phyloP scores from a whole-genome alignment of 2,888 invertebrate species.

The Maniola hyperantus region DNA sequence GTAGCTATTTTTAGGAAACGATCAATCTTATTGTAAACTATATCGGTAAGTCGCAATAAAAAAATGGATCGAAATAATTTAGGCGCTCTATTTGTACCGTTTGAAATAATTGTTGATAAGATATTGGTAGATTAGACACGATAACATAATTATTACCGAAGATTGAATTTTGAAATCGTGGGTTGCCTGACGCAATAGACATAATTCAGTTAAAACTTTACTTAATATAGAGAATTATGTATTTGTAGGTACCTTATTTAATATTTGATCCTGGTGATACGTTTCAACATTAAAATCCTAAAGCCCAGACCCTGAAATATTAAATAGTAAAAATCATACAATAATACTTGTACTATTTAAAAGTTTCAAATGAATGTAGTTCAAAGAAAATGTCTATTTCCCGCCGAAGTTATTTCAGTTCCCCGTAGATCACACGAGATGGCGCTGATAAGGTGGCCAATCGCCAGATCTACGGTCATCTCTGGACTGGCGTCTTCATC shows the following conservation, averaged over 20 bases:
- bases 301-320: too few relatives aligned
- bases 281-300: background rate
- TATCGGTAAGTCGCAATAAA: too few relatives aligned
- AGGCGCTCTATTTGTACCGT: background rate
- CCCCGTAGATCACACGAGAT: constrained; percentile 73
- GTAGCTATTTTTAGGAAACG: constrained; percentile 4
- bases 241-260: too few relatives aligned
- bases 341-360: background rate
- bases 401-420: constrained; percentile 8
- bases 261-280: too few relatives aligned
- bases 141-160: background rate
- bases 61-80: background rate
- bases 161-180: background rate
- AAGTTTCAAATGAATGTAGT: background rate
- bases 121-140: background rate
- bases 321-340: too few relatives aligned
- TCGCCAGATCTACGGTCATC: constrained; percentile 72
- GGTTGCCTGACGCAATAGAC: background rate
- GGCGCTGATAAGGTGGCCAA: constrained; percentile 71
- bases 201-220: too few relatives aligned
- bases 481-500: constrained; percentile 38
- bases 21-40: background rate
- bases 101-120: constrained; percentile 1
- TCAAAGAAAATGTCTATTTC: constrained; percentile 16
- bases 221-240: too few relatives aligned